phyloP scores from a whole-genome alignment of 2,113 vertebrate genomes.

The Nannobrachium achirus region DNA sequence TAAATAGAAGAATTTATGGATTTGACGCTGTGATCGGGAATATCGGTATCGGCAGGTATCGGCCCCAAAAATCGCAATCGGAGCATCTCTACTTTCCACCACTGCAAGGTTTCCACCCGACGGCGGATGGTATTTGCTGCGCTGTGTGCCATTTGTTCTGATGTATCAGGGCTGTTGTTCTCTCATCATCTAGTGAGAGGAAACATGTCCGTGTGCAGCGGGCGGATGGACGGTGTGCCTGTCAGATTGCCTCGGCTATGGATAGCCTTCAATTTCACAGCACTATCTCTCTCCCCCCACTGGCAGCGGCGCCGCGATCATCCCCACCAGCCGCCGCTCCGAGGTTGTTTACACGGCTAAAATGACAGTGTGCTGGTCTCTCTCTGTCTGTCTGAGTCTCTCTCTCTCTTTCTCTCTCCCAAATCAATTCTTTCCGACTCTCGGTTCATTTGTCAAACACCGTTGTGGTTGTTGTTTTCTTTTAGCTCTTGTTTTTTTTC shows the following conservation, averaged over 20 bases:
- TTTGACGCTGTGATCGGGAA: too few relatives aligned
- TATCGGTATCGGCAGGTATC: too few relatives aligned
- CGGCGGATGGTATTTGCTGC: too few relatives aligned
- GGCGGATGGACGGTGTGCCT: conserved; percentile 18
- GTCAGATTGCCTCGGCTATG: conserved; percentile 49
- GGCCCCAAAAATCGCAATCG: too few relatives aligned
- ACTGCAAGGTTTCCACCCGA: too few relatives aligned
- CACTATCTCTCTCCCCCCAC: neutral
- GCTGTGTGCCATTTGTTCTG: too few relatives aligned
- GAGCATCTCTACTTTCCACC: too few relatives aligned
- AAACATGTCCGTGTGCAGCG: too few relatives aligned
- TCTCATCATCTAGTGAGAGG: conserved; percentile 8
- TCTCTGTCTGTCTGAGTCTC: neutral
- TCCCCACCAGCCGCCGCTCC: too few relatives aligned
- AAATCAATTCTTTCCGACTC: conserved; percentile 55
- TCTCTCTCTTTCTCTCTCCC: neutral
- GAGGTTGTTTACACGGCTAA: conserved; percentile 56
- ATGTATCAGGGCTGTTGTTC: too few relatives aligned
- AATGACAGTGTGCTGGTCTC: conserved; percentile 29
- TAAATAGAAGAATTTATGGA: too few relatives aligned
- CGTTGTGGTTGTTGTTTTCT: conserved; percentile 36
- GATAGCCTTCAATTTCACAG: conserved; percentile 64
- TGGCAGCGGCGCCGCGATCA: too few relatives aligned
- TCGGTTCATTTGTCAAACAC: conserved; percentile 36
- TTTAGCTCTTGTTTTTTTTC: conserved; percentile 15